Percentiles rank a stretch among this genome's conserved stretches.
These are phyloP conservation scores for Condylura cristata DNA, from an alignment of 2,113 vertebrate genomes.

Conservation along the genomic window DNA sequence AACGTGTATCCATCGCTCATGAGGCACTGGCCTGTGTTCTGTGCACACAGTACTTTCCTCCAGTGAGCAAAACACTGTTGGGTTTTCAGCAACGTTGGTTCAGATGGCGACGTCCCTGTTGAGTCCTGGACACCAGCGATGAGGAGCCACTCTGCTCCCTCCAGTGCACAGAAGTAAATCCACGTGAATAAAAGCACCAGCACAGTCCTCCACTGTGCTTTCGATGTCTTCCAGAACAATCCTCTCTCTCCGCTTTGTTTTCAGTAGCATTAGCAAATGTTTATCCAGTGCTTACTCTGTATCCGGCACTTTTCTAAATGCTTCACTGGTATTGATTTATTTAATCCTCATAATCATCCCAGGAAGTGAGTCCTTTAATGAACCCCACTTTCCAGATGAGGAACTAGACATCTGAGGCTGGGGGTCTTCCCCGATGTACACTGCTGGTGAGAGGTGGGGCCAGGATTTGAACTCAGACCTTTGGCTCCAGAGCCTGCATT, in stretches of 20 bases:
- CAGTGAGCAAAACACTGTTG: background rate
- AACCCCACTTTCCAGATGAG: background rate
- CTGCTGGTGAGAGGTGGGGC: background rate
- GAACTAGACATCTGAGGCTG: background rate
- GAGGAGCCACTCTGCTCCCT: background rate
- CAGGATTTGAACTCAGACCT: background rate
- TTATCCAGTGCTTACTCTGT: background rate
- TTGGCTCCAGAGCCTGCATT: background rate
- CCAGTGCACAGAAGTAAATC: background rate
- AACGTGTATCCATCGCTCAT: background rate
- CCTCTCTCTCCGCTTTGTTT: background rate
- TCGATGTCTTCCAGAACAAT: background rate
- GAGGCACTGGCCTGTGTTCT: background rate
- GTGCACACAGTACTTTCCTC: background rate
- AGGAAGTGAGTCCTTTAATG: background rate
- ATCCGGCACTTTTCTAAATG: background rate
- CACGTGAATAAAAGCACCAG: background rate
- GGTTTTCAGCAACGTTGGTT: background rate
- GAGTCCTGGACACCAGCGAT: rapidly evolving
- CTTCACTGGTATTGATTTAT: background rate
- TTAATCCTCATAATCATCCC: background rate
- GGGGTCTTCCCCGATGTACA: background rate
- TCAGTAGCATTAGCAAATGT: background rate
- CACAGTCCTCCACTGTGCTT: background rate
- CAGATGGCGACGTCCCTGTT: background rate